These are phyloP conservation scores for Ictalurus furcatus DNA, from an alignment of 2,113 vertebrate species.

Conservation along the genomic window DNA sequence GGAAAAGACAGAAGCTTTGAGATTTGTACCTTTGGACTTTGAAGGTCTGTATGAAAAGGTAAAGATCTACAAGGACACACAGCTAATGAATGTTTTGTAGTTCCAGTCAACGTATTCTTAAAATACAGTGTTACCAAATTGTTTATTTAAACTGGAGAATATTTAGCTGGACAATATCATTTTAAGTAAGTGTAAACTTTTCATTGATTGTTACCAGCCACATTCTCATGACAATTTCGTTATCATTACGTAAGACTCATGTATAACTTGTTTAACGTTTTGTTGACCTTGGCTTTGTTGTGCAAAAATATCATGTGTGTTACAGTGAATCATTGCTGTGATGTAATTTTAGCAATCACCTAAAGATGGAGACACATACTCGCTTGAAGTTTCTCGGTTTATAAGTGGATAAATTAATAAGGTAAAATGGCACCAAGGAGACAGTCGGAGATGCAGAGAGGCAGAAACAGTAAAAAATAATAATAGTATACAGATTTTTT, in stretches of 20 bases:
- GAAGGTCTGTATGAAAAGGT: not conserved
- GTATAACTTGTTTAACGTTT: not conserved
- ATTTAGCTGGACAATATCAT: not conserved
- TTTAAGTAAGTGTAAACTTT: not conserved
- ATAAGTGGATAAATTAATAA: too few relatives aligned
- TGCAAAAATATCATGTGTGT: not conserved
- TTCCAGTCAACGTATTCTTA: not conserved
- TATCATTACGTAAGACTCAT: not conserved
- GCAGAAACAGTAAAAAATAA: not conserved
- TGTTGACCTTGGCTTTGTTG: not conserved
- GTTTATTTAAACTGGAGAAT: not conserved
- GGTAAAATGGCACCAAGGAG: not conserved
- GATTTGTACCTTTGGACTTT: not conserved
- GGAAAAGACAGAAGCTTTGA: too few relatives aligned
- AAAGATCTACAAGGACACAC: not conserved
- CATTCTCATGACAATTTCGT: not conserved
- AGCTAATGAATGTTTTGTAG: not conserved
- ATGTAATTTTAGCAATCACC: not conserved
- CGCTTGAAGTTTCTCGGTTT: not conserved
- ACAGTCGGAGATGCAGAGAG: not conserved
- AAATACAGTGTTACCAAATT: not conserved
- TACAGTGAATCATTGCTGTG: not conserved
- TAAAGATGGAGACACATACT: conserved; percentile 1
- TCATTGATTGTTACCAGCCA: not conserved
- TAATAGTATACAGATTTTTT: not conserved